Conservation (phyloP, 2,797 vertebrate species). For the Molossus alvarezi region DNA sequence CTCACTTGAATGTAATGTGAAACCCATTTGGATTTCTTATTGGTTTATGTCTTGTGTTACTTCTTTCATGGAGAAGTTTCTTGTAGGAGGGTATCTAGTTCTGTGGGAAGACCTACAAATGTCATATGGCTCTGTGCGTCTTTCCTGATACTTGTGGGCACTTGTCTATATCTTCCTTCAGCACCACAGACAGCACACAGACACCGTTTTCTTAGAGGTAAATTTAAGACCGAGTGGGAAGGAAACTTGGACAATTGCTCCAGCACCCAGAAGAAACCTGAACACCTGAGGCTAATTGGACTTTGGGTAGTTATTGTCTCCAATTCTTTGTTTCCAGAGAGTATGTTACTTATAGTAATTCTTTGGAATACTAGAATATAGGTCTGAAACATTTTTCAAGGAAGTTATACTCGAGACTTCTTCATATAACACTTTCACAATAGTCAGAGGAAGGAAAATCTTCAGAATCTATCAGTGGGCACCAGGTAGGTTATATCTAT, state of each 20-base stretch:
- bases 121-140: background rate
- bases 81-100: background rate
- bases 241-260: background rate
- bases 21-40: background rate
- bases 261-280: background rate
- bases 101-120: background rate
- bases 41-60: background rate
- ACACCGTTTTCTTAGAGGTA: background rate
- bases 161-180: background rate
- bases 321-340: constrained; percentile 32
- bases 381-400: constrained; percentile 50
- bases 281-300: background rate
- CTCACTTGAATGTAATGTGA: background rate
- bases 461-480: background rate
- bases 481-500: background rate
- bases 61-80: background rate
- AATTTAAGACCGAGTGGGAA: background rate
- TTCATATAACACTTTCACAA: background rate
- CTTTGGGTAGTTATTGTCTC: background rate
- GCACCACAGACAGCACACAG: background rate
- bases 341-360: constrained; percentile 2
- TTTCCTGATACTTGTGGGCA: background rate
- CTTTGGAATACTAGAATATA: constrained; percentile 22
- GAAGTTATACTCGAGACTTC: background rate
- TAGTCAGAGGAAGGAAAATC: background rate